Conservation (phyloP, 1,140 invertebrate species). For the Stegodyphus mimosarum region DNA sequence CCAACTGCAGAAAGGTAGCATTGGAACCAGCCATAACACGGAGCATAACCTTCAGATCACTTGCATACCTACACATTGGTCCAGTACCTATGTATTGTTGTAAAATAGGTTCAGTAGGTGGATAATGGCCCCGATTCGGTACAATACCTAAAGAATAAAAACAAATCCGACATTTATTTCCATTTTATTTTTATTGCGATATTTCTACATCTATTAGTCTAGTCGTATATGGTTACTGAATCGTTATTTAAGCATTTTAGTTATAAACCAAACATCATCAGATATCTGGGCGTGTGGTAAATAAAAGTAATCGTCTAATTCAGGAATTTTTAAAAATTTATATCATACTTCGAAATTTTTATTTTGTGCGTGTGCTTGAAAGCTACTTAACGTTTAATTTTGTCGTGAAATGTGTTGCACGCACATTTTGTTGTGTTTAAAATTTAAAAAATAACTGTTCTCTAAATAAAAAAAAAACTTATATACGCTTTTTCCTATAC, state of each 20-base stretch:
- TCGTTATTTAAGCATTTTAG: no score
- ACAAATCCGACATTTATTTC: neutral
- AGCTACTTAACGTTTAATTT: no score
- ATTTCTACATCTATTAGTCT: neutral
- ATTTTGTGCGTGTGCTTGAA: no score
- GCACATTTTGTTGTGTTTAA: no score
- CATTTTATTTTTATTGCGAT: neutral
- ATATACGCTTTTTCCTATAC: no score
- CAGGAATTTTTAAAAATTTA: no score
- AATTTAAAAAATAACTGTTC: no score
- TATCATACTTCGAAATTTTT: no score
- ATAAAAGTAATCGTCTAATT: neutral
- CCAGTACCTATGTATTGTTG: conserved; percentile 67
- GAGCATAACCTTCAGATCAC: conserved; percentile 68
- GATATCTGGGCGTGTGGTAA: neutral
- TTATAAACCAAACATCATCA: no score
- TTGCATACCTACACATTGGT: conserved; percentile 71
- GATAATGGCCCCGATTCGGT: conserved; percentile 66
- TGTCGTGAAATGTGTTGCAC: no score
- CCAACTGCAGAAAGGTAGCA: conserved; percentile 19
- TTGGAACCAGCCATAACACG: conserved; percentile 61
- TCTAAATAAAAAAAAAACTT: no score
- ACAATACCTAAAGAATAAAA: conserved; percentile 45
- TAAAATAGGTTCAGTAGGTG: conserved; percentile 67
- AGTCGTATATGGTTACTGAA: neutral